phyloP scores from a whole-genome alignment of 2,797 vertebrate species.

The Alcedo quadribrachys region DNA sequence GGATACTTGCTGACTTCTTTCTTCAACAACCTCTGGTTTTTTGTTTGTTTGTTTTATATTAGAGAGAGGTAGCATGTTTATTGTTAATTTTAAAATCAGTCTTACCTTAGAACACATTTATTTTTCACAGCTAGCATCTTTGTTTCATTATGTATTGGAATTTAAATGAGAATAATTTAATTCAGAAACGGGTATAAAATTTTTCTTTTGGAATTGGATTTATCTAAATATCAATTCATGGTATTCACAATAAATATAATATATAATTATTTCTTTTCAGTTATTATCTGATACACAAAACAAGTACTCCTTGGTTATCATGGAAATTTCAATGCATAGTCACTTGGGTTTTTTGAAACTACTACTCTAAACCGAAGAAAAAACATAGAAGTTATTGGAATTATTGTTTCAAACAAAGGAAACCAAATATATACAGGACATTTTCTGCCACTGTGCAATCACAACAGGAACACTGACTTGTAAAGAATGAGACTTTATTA shows the following conservation, averaged over 20 bases:
- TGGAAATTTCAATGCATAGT: neutral
- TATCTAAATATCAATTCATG: neutral
- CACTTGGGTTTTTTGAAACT: neutral
- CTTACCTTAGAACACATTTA: neutral
- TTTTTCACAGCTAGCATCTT: neutral
- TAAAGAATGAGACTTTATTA: neutral
- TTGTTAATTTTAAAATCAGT: neutral
- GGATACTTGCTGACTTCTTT: neutral
- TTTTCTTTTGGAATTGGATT: neutral
- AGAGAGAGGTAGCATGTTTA: neutral
- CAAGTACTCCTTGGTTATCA: neutral
- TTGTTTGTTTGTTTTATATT: neutral
- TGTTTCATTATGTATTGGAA: neutral
- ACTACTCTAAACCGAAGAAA: neutral
- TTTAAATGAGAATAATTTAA: neutral
- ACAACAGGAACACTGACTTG: neutral
- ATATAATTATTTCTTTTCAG: neutral
- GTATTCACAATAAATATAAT: neutral
- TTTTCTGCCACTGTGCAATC: neutral
- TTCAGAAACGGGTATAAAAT: neutral
- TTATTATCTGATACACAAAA: rapidly evolving
- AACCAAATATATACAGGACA: neutral
- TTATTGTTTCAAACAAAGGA: neutral
- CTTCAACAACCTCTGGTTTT: neutral
- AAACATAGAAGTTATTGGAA: neutral